phyloP scores from a whole-genome alignment of 2,797 vertebrate species.

The Pygocentrus nattereri region DNA sequence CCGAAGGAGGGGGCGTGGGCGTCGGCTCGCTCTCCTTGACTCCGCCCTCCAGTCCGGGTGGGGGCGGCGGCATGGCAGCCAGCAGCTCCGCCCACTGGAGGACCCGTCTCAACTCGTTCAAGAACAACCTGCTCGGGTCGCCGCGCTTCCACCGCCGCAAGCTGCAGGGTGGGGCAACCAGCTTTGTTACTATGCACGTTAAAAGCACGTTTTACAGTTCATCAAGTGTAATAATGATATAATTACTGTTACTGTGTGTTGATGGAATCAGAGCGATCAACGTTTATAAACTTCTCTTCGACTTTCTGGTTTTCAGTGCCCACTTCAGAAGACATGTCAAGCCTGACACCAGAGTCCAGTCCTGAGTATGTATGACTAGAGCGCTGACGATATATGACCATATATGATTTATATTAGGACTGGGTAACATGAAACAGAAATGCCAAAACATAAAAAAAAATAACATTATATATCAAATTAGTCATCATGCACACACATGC shows the following conservation, averaged over 20 bases:
- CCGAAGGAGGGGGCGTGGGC: conserved; percentile 75
- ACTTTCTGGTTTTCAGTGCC: conserved; percentile 78
- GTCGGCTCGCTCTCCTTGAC: conserved; percentile 82
- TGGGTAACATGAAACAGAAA: neutral
- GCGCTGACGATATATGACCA: conserved; percentile 30
- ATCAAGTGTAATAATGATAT: neutral
- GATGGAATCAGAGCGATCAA: neutral
- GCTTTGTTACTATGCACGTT: neutral
- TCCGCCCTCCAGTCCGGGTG: conserved; percentile 83
- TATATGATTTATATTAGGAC: neutral
- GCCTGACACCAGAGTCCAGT: conserved; percentile 92
- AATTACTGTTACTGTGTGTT: neutral
- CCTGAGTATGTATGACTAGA: conserved; percentile 86
- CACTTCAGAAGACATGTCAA: conserved; percentile 95
- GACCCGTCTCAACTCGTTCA: conserved; percentile 93
- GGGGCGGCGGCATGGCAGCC: conserved; percentile 83
- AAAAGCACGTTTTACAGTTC: neutral
- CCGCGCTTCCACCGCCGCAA: conserved; percentile 95
- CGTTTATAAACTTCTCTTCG: neutral
- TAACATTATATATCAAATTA: too few species aligned
- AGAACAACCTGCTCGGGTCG: conserved; percentile 93
- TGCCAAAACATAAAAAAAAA: too few species aligned
- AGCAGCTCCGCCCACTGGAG: conserved; percentile 93
- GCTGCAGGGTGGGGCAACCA: conserved; percentile 83
- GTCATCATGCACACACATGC: too few species aligned